phyloP scores from a whole-genome alignment of 2,113 vertebrate genomes.

The Prietella phreatophila region DNA sequence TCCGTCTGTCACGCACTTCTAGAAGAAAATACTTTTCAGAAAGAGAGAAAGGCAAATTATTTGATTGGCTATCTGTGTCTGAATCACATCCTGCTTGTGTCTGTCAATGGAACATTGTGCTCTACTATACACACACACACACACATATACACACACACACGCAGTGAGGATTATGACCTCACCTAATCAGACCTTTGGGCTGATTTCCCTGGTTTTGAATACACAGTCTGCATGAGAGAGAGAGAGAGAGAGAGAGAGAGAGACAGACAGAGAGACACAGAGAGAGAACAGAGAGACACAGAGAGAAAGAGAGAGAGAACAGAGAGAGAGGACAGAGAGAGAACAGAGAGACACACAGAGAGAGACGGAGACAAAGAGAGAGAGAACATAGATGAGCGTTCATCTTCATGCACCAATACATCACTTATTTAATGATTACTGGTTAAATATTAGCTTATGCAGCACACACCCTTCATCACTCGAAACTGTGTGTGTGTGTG shows the following conservation, averaged over 20 bases:
- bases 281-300: too few relatives aligned
- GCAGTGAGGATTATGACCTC: not conserved
- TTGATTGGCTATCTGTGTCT: not conserved
- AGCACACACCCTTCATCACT: not conserved
- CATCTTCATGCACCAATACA: constrained; percentile 9
- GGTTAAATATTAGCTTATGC: constrained; percentile 41
- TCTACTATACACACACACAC: not conserved
- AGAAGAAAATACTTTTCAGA: not conserved
- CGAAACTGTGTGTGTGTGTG: not conserved
- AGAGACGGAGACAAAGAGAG: too few relatives aligned
- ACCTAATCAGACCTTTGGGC: not conserved
- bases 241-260: not conserved
- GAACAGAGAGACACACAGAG: too few relatives aligned
- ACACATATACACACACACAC: not conserved
- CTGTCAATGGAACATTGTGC: constrained; percentile 11
- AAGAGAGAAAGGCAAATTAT: not conserved
- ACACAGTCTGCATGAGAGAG: not conserved
- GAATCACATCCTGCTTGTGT: not conserved
- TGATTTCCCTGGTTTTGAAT: constrained; percentile 21
- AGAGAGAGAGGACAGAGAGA: too few relatives aligned
- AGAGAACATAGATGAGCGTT: not conserved
- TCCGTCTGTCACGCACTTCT: not conserved
- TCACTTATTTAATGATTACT: constrained; percentile 28
- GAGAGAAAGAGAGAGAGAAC: too few relatives aligned
- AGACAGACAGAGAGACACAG: too few relatives aligned